phyloP scores from a whole-genome alignment of 1,140 invertebrate genomes.

The Drosophila leontia region DNA sequence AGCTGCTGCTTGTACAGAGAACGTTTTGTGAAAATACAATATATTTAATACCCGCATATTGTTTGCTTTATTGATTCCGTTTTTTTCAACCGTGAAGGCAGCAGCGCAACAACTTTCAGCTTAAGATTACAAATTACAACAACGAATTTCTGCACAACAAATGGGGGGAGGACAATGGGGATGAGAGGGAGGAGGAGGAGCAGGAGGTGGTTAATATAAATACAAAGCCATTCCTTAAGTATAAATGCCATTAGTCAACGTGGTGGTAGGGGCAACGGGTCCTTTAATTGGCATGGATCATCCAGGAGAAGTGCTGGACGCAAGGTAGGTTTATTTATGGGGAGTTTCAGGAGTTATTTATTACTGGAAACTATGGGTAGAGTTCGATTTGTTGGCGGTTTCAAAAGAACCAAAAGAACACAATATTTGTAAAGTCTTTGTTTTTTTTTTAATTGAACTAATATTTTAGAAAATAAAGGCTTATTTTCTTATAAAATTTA shows the following conservation, averaged over 20 bases:
- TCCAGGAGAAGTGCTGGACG: background rate
- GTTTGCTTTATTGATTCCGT: constrained; percentile 64
- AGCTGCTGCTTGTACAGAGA: constrained; percentile 4
- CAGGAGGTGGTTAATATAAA: constrained; percentile 46
- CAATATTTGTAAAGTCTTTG: background rate
- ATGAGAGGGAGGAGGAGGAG: background rate
- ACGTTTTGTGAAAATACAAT: constrained; percentile 43
- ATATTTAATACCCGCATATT: constrained; percentile 39
- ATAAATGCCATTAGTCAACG: constrained; percentile 69
- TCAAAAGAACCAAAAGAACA: background rate
- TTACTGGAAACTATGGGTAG: constrained; percentile 1
- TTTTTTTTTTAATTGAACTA: too few species aligned
- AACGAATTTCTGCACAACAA: constrained; percentile 53
- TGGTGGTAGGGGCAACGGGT: constrained; percentile 8
- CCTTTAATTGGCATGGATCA: constrained; percentile 2
- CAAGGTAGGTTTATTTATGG: constrained; percentile 3
- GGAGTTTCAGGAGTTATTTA: background rate
- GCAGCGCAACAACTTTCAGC: constrained; percentile 51
- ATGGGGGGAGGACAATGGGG: background rate
- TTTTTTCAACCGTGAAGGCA: constrained; percentile 33
- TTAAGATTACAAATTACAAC: constrained; percentile 71
- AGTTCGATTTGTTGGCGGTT: background rate
- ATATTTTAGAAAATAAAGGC: background rate
- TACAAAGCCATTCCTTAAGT: constrained; percentile 57
- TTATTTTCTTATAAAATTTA: background rate